A percentile compares a stretch with the other conserved stretches of the same genome.
Conservation (phyloP, 2,888 invertebrate genomes). For the Philonicus albiceps region DNA sequence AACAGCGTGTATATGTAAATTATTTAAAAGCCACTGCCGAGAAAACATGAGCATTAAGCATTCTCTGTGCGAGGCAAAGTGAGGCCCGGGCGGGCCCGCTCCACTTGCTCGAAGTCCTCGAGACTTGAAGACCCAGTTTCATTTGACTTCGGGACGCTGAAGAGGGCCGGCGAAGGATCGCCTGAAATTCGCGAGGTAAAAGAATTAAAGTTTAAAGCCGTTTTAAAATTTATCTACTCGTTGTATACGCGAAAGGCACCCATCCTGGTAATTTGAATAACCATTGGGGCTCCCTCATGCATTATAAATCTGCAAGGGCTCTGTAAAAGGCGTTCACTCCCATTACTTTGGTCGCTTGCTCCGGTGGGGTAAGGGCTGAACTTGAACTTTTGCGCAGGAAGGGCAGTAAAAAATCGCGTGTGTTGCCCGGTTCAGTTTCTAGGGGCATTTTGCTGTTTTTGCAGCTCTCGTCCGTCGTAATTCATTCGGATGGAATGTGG, state of each 20-base stretch:
- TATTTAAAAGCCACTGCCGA: constrained; percentile 24
- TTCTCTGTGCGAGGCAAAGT: neutral
- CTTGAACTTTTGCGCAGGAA: constrained; percentile 4
- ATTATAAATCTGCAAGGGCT: constrained; percentile 36
- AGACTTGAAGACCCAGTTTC: constrained; percentile 30
- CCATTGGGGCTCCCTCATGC: constrained; percentile 28
- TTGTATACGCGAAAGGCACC: constrained; percentile 21
- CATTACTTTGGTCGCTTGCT: neutral
- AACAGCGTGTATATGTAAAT: constrained; percentile 35
- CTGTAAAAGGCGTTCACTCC: constrained; percentile 16
- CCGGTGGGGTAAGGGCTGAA: neutral
- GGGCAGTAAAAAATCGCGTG: constrained; percentile 7
- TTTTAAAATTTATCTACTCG: constrained; percentile 26
- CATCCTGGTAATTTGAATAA: constrained; percentile 37
- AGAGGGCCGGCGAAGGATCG: neutral
- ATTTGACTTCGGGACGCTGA: neutral
- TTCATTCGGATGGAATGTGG: neutral
- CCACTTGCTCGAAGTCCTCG: constrained; percentile 3
- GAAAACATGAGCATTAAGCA: constrained; percentile 28
- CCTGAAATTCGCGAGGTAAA: constrained; percentile 12
- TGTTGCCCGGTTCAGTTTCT: neutral
- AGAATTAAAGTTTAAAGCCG: constrained; percentile 33
- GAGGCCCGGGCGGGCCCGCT: neutral
- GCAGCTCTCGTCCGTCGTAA: neutral
- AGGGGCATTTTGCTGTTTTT: neutral